Conservation (phyloP, 2,113 vertebrate species). For the Myotis lucifugus region DNA sequence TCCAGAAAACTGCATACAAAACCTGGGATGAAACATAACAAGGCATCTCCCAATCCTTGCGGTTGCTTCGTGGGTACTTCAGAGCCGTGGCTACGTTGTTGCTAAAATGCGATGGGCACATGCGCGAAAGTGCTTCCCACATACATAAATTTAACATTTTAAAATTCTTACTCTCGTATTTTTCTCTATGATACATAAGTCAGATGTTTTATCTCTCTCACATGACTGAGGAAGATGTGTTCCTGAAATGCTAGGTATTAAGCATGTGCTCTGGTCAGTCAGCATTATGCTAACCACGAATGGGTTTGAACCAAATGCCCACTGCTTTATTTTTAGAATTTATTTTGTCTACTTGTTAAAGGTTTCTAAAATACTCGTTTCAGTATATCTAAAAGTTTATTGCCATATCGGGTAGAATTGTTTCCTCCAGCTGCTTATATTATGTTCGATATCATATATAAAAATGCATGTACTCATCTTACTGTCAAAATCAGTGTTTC, state of each 20-base stretch:
- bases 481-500: background rate
- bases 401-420: background rate
- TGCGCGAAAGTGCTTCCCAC: background rate
- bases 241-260: background rate
- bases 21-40: background rate
- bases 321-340: slow-evolving; percentile 4
- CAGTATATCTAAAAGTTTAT: background rate
- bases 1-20: background rate
- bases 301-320: background rate
- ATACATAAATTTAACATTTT: background rate
- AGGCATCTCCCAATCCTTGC: background rate
- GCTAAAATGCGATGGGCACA: background rate
- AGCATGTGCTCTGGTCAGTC: background rate
- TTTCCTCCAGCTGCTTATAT: slow-evolving; percentile 11
- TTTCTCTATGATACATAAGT: background rate
- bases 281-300: background rate
- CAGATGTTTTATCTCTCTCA: background rate
- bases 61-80: background rate
- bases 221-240: background rate
- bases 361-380: background rate
- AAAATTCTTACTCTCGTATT: background rate
- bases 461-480: background rate
- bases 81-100: background rate
- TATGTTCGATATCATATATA: background rate
- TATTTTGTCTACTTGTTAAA: background rate